A percentile compares a stretch with the other conserved stretches of the same genome.
These are phyloP conservation scores for Myzus persicae DNA, from an alignment of 1,140 invertebrate genomes.

Conservation along the genomic window DNA sequence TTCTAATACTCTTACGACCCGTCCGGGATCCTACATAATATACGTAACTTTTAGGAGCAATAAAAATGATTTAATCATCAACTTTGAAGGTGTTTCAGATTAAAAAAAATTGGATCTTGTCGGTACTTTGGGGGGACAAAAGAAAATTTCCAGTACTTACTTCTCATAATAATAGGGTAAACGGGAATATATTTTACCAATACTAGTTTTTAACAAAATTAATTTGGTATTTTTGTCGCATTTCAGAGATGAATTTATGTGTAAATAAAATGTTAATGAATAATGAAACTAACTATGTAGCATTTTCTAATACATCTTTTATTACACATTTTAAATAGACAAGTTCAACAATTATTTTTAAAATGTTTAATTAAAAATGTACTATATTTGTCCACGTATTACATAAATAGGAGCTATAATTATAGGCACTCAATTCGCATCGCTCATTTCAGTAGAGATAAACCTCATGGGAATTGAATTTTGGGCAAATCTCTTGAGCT, in stretches of 20 bases:
- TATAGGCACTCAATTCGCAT: background rate
- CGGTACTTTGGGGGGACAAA: background rate
- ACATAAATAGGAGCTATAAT: background rate
- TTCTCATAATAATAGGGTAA: too few species aligned
- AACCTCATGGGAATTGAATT: background rate
- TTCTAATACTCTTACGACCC: too few species aligned
- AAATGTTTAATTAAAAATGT: too few species aligned
- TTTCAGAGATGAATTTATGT: too few species aligned
- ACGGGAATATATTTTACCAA: too few species aligned
- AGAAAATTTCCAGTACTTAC: background rate
- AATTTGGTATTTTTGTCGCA: background rate
- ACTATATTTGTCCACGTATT: background rate
- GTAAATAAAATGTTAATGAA: background rate
- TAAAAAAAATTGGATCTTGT: background rate
- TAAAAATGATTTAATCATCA: background rate
- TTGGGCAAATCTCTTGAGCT: background rate
- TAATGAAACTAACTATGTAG: background rate
- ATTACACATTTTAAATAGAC: background rate
- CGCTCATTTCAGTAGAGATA: background rate
- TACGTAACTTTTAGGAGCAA: background rate
- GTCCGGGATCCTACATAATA: too few species aligned
- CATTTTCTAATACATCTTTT: background rate
- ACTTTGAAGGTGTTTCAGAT: background rate
- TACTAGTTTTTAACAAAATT: too few species aligned
- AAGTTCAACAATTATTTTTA: too few species aligned